Evolutionary conservation across 2,888 invertebrate genomes (phyloP), one percentile per base, ranked within the genome.

Genomic region (Agriotes lineatus): DNA sequence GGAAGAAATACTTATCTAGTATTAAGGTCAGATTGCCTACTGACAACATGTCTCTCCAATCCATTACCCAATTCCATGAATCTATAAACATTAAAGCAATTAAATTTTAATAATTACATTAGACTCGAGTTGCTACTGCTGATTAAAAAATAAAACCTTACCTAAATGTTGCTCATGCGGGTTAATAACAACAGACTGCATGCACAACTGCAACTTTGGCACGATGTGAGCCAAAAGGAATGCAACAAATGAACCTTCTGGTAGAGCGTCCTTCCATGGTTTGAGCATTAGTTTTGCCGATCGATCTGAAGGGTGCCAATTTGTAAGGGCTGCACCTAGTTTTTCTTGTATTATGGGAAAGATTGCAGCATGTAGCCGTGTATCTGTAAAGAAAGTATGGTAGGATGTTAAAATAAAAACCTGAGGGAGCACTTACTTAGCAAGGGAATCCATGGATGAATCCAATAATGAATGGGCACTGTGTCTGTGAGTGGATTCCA

Each of bases 401-500:
- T 48, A 7, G 25, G 10, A 7, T 35, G 3, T 20, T 33, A 16
- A 30, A 30, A 18, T n/a, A 16, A 50, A 30, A 6, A 6, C 20
- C 35, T 3, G 19, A 42, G 19, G 59, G 33, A 22, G 19, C 58
- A 77, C 78, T 81, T 84, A 87, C 94, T 93, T 80, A 97, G 89
- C 5, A 95, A 84, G 0, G 93, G 92, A 68, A 97, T 90, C 99
- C 99, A 99, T 0, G 99, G 99, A 82, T 97, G 92, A 69, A 98
- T 91, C 99, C 99, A 99, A 2, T 93, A 90, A 83, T 99, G 98
- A 74, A 99, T 94, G 10, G 99, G 99, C 73, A 96, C 90, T 0
- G 95, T 94, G 82, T 99, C 99, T 0, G 93, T 93, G 1, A 97
- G 87, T 0, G 99, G 99, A 86, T 99, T 96, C 99, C 99, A 99